Percentiles rank a stretch among this genome's conserved stretches.
Evolutionary conservation across 2,888 invertebrate genomes (phyloP).

Genomic region (Apotomis capreana): DNA sequence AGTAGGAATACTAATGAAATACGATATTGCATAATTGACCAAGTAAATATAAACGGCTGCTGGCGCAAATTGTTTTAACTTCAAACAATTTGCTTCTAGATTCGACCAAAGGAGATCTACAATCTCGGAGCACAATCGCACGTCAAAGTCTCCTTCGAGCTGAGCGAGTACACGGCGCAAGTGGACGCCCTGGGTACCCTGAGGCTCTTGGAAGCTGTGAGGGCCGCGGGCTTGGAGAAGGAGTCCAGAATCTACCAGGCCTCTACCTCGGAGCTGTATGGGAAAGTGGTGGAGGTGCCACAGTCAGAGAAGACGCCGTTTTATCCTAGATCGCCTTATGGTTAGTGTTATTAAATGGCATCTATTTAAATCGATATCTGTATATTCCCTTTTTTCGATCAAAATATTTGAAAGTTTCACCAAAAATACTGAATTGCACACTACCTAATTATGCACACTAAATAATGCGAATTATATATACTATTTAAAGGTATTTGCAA

Average conservation of each 20-base stretch:
- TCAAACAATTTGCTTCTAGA: slow-evolving; percentile 57
- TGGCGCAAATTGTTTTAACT: too few species aligned
- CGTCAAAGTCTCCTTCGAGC: slow-evolving; percentile 99
- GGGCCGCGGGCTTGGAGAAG: slow-evolving; percentile 92
- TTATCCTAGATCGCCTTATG: slow-evolving; percentile 98
- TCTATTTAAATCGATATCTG: not conserved
- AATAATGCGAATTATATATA: too few species aligned
- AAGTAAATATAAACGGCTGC: too few species aligned
- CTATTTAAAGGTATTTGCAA: too few species aligned
- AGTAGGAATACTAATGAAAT: too few species aligned
- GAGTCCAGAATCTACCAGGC: slow-evolving; percentile 96
- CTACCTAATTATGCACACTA: too few species aligned
- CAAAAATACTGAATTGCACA: too few species aligned
- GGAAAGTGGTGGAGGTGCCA: slow-evolving; percentile 95
- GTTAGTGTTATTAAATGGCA: slow-evolving; percentile 76
- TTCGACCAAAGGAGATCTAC: slow-evolving; percentile 95
- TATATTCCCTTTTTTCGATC: too few species aligned
- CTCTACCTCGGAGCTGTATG: slow-evolving; percentile 97
- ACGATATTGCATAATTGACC: too few species aligned
- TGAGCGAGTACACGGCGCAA: slow-evolving; percentile 99
- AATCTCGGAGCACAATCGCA: slow-evolving; percentile 99
- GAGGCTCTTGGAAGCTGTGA: slow-evolving; percentile 94
- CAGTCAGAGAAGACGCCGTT: slow-evolving; percentile 98
- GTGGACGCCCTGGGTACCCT: slow-evolving; percentile 98
- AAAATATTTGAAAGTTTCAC: too few species aligned